These are phyloP conservation scores for Hetaerina titia DNA, from an alignment of 2,888 invertebrate genomes.

Conservation along the genomic window DNA sequence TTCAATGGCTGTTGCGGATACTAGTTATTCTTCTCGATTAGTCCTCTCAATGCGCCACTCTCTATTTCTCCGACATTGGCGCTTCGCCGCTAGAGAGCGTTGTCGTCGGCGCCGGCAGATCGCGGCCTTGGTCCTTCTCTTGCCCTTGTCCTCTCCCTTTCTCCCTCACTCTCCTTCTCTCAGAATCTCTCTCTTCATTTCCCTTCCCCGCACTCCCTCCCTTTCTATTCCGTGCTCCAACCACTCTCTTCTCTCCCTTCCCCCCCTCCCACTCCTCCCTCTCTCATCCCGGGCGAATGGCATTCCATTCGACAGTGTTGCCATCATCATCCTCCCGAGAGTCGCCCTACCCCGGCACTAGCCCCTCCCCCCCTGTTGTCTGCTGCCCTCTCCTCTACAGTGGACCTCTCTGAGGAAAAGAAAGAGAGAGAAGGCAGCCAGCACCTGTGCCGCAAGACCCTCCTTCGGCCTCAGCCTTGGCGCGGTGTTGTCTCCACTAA, in stretches of 20 bases:
- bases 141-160: constrained; percentile 11
- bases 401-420: background rate
- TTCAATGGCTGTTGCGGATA: background rate
- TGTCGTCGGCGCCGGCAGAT: constrained; percentile 28
- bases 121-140: constrained; percentile 49
- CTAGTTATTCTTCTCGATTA: background rate
- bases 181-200: background rate
- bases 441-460: constrained; percentile 8
- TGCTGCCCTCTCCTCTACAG: constrained; percentile 5
- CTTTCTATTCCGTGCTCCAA: background rate
- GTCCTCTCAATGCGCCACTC: background rate
- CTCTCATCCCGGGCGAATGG: constrained; percentile 2
- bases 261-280: background rate
- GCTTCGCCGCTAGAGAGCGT: constrained; percentile 42
- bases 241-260: background rate
- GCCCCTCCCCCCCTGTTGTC: constrained; percentile 15
- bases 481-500: background rate
- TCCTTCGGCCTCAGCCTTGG: background rate
- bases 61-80: background rate
- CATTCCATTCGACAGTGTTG: constrained; percentile 65
- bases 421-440: no score
- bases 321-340: background rate
- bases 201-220: background rate
- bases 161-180: background rate
- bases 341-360: constrained; percentile 19